Evolutionary conservation across 2,888 invertebrate genomes (phyloP).

Genomic region (Epistrophella euchroma): DNA sequence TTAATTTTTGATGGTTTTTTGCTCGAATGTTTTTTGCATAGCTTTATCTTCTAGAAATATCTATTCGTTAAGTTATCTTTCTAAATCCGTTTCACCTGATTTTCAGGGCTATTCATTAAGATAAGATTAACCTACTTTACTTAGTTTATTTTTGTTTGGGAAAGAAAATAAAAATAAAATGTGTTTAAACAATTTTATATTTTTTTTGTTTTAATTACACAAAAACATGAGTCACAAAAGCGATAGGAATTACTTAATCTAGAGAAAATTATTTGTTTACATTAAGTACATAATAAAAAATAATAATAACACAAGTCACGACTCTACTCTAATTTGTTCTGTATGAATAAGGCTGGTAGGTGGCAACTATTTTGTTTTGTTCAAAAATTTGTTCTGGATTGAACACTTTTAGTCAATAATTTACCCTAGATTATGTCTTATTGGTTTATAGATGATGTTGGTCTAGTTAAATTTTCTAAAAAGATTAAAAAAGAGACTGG

Average conservation of each 20-base stretch:
- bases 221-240: background rate
- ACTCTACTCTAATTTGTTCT: too few species aligned
- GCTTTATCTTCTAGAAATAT: background rate
- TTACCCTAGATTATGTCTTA: too few species aligned
- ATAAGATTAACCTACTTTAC: conserved; percentile 6
- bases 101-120: background rate
- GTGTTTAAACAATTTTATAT: background rate
- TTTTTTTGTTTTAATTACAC: background rate
- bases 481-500: too few species aligned
- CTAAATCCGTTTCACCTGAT: background rate
- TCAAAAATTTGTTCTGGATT: too few species aligned
- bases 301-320: too few species aligned
- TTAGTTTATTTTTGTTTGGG: background rate
- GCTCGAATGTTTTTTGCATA: background rate
- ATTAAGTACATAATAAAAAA: too few species aligned
- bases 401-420: too few species aligned
- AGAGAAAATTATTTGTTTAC: background rate
- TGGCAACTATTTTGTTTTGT: too few species aligned
- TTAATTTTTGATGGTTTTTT: too few species aligned
- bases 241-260: background rate
- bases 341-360: too few species aligned
- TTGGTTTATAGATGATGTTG: too few species aligned
- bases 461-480: too few species aligned
- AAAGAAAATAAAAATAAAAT: background rate
- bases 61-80: background rate